Conservation (phyloP, 2,113 vertebrate genomes). For the Proteles cristata region DNA sequence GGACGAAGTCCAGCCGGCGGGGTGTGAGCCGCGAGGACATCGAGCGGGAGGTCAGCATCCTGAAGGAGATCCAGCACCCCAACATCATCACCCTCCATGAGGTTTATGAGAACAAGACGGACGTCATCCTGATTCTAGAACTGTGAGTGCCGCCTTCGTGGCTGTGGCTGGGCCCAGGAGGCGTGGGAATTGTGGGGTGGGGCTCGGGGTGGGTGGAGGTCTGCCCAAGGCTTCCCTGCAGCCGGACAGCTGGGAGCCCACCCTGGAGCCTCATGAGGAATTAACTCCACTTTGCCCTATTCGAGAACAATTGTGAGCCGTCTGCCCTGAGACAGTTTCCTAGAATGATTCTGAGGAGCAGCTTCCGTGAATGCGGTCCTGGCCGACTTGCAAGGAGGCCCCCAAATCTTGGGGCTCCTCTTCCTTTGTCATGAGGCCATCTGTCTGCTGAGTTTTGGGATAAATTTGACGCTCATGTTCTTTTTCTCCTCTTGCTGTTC, state of each 20-base stretch:
- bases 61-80: constrained; percentile 96
- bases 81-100: constrained; percentile 96
- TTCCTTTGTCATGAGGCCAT: neutral
- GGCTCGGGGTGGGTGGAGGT: neutral
- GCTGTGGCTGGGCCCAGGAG: rapidly evolving
- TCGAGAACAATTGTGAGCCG: neutral
- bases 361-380: rapidly evolving
- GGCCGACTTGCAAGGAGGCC: neutral
- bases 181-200: rapidly evolving
- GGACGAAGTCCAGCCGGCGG: constrained; percentile 95
- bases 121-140: constrained; percentile 98
- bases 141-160: constrained; percentile 91
- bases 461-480: neutral
- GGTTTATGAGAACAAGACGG: constrained; percentile 96
- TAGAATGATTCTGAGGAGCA: neutral
- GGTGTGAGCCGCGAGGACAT: constrained; percentile 97
- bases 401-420: neutral
- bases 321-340: neutral
- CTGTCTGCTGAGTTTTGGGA: neutral
- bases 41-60: constrained; percentile 96
- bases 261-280: neutral
- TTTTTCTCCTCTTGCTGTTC: neutral
- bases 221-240: neutral
- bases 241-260: rapidly evolving
- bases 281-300: neutral